Conservation (phyloP, 2,888 invertebrate genomes). For the Dascillus cervinus region DNA sequence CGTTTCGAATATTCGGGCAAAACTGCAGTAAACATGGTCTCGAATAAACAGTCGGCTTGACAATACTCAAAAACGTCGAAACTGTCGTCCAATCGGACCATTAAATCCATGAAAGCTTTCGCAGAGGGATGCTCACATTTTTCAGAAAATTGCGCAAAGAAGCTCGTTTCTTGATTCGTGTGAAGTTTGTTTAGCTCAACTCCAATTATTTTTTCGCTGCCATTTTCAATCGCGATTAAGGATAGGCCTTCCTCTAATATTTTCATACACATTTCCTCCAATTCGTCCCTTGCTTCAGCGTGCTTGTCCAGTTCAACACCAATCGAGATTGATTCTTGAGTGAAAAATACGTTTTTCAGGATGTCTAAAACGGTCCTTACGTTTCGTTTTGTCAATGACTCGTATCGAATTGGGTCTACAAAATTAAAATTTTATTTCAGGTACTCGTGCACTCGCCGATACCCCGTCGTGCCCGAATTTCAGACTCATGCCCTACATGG, state of each 20-base stretch:
- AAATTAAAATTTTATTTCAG: too few relatives aligned
- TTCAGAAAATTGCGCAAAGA: background rate
- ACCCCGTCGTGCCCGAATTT: background rate
- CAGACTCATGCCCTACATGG: too few relatives aligned
- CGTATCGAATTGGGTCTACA: conserved; percentile 52
- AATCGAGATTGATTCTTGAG: conserved; percentile 51
- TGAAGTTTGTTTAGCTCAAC: background rate
- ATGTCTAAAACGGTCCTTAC: conserved; percentile 51
- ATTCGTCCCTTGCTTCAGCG: conserved; percentile 52
- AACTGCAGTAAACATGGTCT: background rate
- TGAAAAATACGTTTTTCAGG: too few relatives aligned
- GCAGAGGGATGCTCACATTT: background rate
- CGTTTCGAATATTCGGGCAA: background rate
- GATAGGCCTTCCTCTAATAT: conserved; percentile 54
- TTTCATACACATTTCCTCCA: conserved; percentile 51
- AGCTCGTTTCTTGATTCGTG: background rate
- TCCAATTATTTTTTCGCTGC: background rate
- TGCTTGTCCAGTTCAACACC: conserved; percentile 52
- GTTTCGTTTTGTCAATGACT: conserved; percentile 49
- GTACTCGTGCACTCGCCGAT: too few relatives aligned
- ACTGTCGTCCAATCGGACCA: background rate
- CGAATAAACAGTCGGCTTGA: background rate
- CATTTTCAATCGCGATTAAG: background rate
- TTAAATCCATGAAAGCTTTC: background rate
- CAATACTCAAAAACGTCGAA: background rate